Evolutionary conservation across 2,888 invertebrate species (phyloP).

Genomic region (Iphiclides podalirius): DNA sequence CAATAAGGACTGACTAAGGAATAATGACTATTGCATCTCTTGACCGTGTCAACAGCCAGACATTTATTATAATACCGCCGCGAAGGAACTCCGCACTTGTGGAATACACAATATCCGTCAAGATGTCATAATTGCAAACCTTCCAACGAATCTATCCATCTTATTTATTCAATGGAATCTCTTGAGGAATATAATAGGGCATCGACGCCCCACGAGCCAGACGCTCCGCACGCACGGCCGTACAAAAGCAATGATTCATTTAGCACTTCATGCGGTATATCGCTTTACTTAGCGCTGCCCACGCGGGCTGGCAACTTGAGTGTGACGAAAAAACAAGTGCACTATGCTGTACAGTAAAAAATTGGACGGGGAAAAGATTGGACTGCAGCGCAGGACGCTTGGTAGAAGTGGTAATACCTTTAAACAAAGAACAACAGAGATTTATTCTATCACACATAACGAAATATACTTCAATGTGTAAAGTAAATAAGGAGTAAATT

Average conservation of each 20-base stretch:
- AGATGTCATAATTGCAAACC: too few species aligned
- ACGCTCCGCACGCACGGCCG: background rate
- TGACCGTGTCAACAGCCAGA: background rate
- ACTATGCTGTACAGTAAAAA: too few species aligned
- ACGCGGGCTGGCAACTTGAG: background rate
- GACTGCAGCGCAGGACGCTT: too few species aligned
- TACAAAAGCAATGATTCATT: conserved; percentile 17
- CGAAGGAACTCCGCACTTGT: background rate
- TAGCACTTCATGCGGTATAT: conserved; percentile 14
- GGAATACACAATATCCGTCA: background rate
- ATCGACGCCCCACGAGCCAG: background rate
- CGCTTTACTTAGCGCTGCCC: conserved; percentile 7
- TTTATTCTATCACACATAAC: too few species aligned
- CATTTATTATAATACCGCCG: background rate
- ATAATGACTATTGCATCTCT: too few species aligned
- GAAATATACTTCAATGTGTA: too few species aligned
- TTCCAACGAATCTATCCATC: background rate
- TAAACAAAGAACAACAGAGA: too few species aligned
- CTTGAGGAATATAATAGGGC: background rate
- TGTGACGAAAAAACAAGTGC: too few species aligned
- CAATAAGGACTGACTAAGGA: too few species aligned
- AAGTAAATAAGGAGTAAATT: too few species aligned
- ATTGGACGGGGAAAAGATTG: too few species aligned
- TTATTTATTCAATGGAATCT: background rate
- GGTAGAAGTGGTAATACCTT: too few species aligned